Conservation (phyloP, 2,113 vertebrate species). For the Myiozetetes cayanensis region DNA sequence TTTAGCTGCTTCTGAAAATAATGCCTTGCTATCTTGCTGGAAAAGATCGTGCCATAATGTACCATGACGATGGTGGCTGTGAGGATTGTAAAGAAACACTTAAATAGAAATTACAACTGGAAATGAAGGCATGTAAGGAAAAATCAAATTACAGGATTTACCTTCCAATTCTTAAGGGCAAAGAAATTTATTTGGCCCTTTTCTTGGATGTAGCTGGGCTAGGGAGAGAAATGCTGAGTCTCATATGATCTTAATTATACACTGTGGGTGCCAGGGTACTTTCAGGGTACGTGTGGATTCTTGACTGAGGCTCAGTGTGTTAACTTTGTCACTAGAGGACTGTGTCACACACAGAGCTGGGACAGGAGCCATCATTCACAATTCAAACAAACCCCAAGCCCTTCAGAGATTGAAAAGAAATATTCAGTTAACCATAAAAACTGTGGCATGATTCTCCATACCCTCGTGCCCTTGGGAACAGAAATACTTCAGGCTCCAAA, state of each 20-base stretch:
- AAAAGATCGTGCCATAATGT: neutral
- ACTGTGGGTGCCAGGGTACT: slow-evolving; percentile 2
- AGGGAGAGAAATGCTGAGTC: neutral
- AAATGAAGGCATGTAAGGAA: neutral
- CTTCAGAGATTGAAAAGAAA: slow-evolving; percentile 53
- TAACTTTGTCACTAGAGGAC: slow-evolving; percentile 48
- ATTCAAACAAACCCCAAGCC: slow-evolving; percentile 47
- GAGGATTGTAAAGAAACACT: neutral
- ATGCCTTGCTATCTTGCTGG: neutral
- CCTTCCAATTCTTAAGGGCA: neutral
- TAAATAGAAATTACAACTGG: neutral
- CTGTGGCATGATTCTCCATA: slow-evolving; percentile 25
- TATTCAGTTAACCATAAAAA: slow-evolving; percentile 55
- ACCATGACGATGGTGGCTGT: neutral
- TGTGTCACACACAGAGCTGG: slow-evolving; percentile 61
- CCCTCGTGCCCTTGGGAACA: slow-evolving; percentile 1
- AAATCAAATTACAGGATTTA: neutral
- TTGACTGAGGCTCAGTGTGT: slow-evolving; percentile 49
- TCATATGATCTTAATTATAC: slow-evolving; percentile 47
- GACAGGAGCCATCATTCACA: slow-evolving; percentile 64
- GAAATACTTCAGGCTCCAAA: slow-evolving; percentile 23
- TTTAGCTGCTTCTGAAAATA: neutral
- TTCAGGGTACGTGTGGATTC: slow-evolving; percentile 43
- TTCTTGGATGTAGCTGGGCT: neutral
- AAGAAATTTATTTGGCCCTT: neutral